Evolutionary conservation across 2,888 invertebrate genomes (phyloP), one percentile per base, ranked within the genome.

Genomic region (Amorpha juglandis): DNA sequence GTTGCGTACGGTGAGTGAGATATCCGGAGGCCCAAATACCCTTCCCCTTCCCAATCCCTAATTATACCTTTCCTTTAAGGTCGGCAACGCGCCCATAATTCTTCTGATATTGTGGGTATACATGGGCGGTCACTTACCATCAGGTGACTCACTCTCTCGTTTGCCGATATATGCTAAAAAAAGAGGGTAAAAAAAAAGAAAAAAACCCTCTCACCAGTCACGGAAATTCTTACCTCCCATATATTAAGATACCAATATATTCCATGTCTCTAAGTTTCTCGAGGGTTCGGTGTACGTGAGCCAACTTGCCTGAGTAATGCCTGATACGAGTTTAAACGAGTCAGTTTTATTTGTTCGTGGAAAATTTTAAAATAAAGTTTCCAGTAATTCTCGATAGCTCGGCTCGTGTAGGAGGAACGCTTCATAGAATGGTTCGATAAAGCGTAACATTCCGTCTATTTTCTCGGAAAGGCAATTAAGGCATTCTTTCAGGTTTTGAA

Each of bases 231-330:
- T 45, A 45, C 45, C 45, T 1, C 45, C 3, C 19, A 58, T 42
- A 58, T 58, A n/a, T n/a, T n/a, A n/a, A n/a, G 27, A 27, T 27
- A 27, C 11, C 3, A 38, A 58, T 19, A 58, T 58, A 58, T 58
- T 12, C 12, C 38, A 14, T 0, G 27, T 52, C 33, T 52, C 33
- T 42, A 6, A 47, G 53, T 47, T 42, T 35, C 53, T 67, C 58
- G 70, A 73, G 69, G 69, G 64, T 72, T 76, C 77, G 71, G 71
- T 70, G 69, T 69, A 58, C 68, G 70, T 70, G 72, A 70, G 69
- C 67, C 73, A 73, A 75, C 68, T 73, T 74, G 71, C 70, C 82
- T 84, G 82, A 86, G 74, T 84, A 80, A 86, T 82, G 81, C 73
- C 69, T 70, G 66, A 69, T 69, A 79, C 81, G 81, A 74, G 74